Percentiles rank a stretch among this genome's conserved stretches.
phyloP scores from a whole-genome alignment of 2,113 vertebrate genomes.

The Pollimyrus isidori region DNA sequence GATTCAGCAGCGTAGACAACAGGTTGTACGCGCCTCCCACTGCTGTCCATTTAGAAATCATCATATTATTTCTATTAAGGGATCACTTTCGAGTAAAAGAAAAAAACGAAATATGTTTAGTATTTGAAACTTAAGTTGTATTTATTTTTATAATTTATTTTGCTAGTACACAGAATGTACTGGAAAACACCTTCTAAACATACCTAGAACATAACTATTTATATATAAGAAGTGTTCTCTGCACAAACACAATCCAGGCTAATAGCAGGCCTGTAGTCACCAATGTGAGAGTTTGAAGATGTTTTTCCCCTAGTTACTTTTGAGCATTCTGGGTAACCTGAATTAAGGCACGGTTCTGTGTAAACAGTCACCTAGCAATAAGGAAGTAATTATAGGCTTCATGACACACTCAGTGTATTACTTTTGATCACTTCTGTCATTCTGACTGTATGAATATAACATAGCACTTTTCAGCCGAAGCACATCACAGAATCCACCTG shows the following conservation, averaged over 20 bases:
- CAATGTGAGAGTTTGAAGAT: neutral
- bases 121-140: neutral
- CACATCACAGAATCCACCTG: neutral
- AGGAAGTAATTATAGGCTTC: neutral
- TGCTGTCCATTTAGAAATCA: neutral
- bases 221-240: neutral
- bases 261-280: neutral
- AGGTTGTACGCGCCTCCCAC: neutral
- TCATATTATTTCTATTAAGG: neutral
- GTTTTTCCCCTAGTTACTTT: neutral
- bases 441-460: neutral
- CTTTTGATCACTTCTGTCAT: neutral
- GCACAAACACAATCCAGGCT: neutral
- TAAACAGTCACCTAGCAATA: neutral
- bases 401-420: neutral
- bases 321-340: neutral
- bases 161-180: neutral
- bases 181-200: neutral
- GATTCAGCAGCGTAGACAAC: constrained; percentile 16
- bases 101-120: neutral
- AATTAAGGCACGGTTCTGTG: neutral
- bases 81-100: neutral
- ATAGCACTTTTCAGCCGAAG: neutral
- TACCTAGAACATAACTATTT: neutral
- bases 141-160: neutral